Conservation (phyloP, 1,140 invertebrate genomes). For the Saccostrea echinata region DNA sequence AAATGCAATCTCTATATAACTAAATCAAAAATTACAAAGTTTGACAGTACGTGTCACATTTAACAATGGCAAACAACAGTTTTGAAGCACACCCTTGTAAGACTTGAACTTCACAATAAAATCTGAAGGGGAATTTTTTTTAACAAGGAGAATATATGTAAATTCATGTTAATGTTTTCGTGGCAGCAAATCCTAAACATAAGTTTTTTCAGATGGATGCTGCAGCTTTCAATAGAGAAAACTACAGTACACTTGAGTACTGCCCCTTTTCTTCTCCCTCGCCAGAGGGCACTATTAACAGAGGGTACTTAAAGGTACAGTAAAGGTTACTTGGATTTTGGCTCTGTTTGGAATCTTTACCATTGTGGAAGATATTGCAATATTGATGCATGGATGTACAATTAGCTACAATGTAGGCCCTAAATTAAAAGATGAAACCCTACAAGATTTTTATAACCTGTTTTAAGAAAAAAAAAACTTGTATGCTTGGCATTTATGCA, state of each 20-base stretch:
- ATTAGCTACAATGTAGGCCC: neutral
- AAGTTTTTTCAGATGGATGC: constrained; percentile 52
- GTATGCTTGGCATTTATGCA: neutral
- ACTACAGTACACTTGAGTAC: constrained; percentile 6
- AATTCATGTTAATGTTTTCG: constrained; percentile 36
- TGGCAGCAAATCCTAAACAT: constrained; percentile 42
- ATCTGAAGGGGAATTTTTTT: constrained; percentile 20
- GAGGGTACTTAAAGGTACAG: constrained; percentile 43
- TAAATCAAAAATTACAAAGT: neutral
- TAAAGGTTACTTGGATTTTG: constrained; percentile 35
- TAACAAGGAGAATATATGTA: constrained; percentile 21
- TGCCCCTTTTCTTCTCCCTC: constrained; percentile 39
- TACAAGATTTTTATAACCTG: too few species aligned
- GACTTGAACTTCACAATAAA: neutral
- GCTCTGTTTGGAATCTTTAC: constrained; percentile 16
- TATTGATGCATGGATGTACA: constrained; percentile 12
- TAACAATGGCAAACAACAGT: neutral
- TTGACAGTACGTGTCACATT: neutral
- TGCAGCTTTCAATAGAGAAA: constrained; percentile 35
- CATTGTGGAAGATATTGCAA: constrained; percentile 16
- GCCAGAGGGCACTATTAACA: constrained; percentile 48
- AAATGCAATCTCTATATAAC: too few species aligned
- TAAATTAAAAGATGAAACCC: too few species aligned
- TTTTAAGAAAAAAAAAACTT: too few species aligned
- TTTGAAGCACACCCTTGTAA: neutral